These are phyloP conservation scores for Calameuta idolon DNA, from an alignment of 2,888 invertebrate genomes.

Conservation along the genomic window DNA sequence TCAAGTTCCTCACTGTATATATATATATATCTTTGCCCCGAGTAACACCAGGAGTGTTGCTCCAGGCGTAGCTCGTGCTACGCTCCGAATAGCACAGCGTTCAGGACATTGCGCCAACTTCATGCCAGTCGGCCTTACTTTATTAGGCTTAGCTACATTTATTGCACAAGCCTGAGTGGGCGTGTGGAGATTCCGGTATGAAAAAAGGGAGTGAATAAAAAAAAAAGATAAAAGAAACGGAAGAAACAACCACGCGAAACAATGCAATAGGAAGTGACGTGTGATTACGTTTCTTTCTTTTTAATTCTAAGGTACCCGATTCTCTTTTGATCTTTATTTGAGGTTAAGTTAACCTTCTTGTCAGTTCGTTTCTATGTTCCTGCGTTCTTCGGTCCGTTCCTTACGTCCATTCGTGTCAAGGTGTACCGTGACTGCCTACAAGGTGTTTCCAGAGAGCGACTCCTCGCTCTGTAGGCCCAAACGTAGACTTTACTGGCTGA, in stretches of 20 bases:
- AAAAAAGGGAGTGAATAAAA: constrained; percentile 15
- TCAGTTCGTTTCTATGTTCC: neutral
- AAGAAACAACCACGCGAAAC: constrained; percentile 7
- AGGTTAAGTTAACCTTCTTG: neutral
- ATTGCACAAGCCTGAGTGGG: neutral
- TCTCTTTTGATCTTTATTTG: neutral
- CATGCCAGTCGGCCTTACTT: neutral
- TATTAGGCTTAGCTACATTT: neutral
- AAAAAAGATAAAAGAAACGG: constrained; percentile 7
- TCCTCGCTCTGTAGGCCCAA: constrained; percentile 9
- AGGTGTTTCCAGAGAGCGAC: constrained; percentile 6
- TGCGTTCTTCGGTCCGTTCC: neutral
- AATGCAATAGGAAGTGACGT: constrained; percentile 20
- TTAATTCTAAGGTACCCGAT: neutral
- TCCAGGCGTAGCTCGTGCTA: neutral
- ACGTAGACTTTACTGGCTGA: constrained; percentile 37
- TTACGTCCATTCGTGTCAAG: constrained; percentile 19
- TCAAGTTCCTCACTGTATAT: neutral
- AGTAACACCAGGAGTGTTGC: neutral
- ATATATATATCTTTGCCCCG: neutral
- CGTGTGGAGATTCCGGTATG: neutral
- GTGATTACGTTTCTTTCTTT: constrained; percentile 19
- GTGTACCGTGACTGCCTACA: constrained; percentile 14
- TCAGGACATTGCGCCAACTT: neutral
- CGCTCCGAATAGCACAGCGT: neutral